These are phyloP conservation scores for Petromus typicus DNA, from an alignment of 2,113 vertebrate genomes.

Conservation along the genomic window DNA sequence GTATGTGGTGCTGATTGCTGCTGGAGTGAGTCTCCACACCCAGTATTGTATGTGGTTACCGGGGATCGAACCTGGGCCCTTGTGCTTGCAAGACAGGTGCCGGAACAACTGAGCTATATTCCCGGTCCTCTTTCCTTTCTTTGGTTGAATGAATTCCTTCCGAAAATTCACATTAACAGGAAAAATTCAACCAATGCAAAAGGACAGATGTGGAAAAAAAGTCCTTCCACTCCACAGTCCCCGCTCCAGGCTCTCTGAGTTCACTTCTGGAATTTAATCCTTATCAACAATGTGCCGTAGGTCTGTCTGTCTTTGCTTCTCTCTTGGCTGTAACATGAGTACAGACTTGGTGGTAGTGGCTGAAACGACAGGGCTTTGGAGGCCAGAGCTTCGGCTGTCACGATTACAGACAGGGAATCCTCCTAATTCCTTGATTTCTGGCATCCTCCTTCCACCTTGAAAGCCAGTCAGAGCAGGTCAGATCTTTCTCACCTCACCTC, in stretches of 20 bases:
- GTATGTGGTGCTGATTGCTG: no score
- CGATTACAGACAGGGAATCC: background rate
- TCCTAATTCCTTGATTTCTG: background rate
- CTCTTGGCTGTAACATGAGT: no score
- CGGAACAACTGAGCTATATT: no score
- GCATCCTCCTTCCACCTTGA: background rate
- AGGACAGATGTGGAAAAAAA: background rate
- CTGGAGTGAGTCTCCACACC: no score
- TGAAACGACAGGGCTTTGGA: background rate
- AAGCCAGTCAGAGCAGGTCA: background rate
- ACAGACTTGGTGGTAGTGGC: background rate
- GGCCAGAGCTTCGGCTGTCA: background rate
- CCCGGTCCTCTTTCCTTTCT: background rate
- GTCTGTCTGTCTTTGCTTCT: background rate
- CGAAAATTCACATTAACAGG: background rate
- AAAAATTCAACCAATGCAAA: background rate
- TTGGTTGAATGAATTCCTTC: background rate
- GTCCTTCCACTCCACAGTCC: background rate
- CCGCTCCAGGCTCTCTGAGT: background rate
- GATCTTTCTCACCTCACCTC: background rate
- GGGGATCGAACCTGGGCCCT: no score
- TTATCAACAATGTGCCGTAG: background rate
- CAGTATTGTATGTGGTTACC: no score
- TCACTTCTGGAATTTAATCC: background rate
- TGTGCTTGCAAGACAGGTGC: no score